Percentiles rank a stretch among this genome's conserved stretches.
These are phyloP conservation scores for Nothocercus nigrocapillus DNA, from an alignment of 2,113 vertebrate species.

Conservation along the genomic window DNA sequence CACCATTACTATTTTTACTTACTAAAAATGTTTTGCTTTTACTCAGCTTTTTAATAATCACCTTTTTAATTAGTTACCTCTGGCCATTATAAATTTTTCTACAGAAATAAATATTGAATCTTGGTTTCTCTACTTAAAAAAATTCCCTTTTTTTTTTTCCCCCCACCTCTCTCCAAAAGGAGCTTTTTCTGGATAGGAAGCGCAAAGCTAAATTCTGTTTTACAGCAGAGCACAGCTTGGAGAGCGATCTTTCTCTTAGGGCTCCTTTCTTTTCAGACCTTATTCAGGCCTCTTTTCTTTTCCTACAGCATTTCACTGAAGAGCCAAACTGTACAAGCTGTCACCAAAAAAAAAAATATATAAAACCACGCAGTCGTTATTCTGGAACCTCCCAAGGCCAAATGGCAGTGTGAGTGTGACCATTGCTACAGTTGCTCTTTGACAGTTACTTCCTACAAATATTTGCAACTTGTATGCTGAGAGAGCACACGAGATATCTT, in stretches of 20 bases:
- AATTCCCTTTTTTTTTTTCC: neutral
- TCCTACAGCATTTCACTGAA: conserved; percentile 23
- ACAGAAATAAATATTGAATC: neutral
- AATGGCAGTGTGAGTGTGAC: neutral
- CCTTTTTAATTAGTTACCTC: neutral
- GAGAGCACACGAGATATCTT: neutral
- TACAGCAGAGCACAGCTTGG: conserved; percentile 28
- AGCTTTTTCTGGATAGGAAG: conserved; percentile 2
- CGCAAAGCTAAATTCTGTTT: conserved; percentile 12
- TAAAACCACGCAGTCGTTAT: conserved; percentile 23
- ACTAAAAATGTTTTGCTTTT: too few relatives aligned
- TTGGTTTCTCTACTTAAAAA: neutral
- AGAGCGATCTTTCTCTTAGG: conserved; percentile 37
- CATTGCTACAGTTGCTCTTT: neutral
- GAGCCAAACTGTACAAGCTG: conserved; percentile 55
- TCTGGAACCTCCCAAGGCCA: conserved; percentile 7
- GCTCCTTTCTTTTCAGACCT: conserved; percentile 55
- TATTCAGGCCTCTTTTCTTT: conserved; percentile 70
- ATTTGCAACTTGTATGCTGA: neutral
- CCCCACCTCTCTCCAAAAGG: neutral
- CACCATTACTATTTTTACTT: neutral
- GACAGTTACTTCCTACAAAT: neutral
- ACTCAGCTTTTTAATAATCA: too few relatives aligned
- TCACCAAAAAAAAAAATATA: neutral
- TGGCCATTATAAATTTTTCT: neutral